These are phyloP conservation scores for Gymnobelideus leadbeateri DNA, from an alignment of 2,113 vertebrate species.

Conservation along the genomic window DNA sequence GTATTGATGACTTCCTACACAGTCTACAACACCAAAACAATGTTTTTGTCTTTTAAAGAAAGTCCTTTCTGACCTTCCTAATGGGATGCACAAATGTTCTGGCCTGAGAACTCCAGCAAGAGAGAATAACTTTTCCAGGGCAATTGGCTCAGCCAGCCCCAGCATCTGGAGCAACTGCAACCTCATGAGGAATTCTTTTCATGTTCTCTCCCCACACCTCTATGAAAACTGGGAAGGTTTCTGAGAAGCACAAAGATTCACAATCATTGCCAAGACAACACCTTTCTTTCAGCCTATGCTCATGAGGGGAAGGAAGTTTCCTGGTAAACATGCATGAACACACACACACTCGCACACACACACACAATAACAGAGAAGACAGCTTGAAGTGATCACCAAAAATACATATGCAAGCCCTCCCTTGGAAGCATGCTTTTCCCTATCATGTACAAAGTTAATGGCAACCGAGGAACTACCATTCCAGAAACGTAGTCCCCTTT, in stretches of 20 bases:
- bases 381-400: slow-evolving; percentile 35
- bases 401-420: slow-evolving; percentile 69
- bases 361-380: slow-evolving; percentile 39
- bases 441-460: slow-evolving; percentile 81
- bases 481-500: slow-evolving; percentile 80
- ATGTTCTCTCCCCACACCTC: slow-evolving; percentile 64
- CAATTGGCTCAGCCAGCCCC: slow-evolving; percentile 9
- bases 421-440: slow-evolving; percentile 71
- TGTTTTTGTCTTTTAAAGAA: neutral
- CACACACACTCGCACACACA: neutral
- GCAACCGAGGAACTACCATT: slow-evolving; percentile 78
- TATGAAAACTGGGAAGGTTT: slow-evolving; percentile 64
- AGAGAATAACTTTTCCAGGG: neutral
- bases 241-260: slow-evolving; percentile 67
- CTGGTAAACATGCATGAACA: slow-evolving; percentile 66
- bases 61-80: neutral
- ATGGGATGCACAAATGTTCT: accelerated
- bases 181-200: slow-evolving; percentile 79
- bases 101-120: slow-evolving; percentile 19
- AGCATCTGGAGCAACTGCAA: slow-evolving; percentile 36
- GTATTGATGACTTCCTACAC: neutral
- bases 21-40: neutral
- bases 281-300: slow-evolving; percentile 65
- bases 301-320: slow-evolving; percentile 62
- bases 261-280: slow-evolving; percentile 43